Conservation (phyloP, 2,797 vertebrate genomes). For the Pangasius sanitwongsei region DNA sequence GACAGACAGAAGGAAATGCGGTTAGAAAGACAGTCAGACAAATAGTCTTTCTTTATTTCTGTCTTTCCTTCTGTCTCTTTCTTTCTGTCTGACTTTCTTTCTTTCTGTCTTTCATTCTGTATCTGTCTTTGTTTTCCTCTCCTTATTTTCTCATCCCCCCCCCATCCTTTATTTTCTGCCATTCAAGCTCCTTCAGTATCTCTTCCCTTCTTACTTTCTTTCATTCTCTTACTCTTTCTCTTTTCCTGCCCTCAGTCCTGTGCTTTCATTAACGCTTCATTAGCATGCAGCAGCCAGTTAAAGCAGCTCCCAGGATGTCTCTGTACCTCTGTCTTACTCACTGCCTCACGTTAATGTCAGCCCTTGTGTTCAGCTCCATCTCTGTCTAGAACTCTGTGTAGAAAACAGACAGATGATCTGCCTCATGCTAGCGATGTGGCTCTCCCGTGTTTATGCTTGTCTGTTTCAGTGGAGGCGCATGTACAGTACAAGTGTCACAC, state of each 20-base stretch:
- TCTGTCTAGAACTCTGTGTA: background rate
- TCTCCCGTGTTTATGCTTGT: background rate
- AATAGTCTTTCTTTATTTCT: no score
- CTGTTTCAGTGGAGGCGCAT: no score
- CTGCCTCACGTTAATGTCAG: background rate
- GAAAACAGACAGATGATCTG: background rate
- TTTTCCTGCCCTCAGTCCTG: background rate
- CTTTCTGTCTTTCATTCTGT: background rate
- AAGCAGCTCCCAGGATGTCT: background rate
- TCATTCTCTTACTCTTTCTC: background rate
- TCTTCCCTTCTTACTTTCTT: background rate
- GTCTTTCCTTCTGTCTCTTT: background rate
- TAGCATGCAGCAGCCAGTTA: conserved; percentile 30
- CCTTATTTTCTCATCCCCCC: background rate
- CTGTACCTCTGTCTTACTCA: conserved; percentile 9
- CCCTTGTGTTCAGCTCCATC: background rate
- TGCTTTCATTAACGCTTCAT: conserved; percentile 44
- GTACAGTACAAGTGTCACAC: background rate
- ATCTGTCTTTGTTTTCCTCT: background rate
- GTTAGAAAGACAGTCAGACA: background rate
- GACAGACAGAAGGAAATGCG: background rate
- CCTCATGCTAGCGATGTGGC: background rate
- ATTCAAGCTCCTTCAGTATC: background rate
- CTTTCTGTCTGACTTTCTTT: background rate
- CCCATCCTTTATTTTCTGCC: background rate